Base-by-base conservation (phyloP, 2,888 invertebrate genomes). In the Perizoma flavofasciatum region DNA sequence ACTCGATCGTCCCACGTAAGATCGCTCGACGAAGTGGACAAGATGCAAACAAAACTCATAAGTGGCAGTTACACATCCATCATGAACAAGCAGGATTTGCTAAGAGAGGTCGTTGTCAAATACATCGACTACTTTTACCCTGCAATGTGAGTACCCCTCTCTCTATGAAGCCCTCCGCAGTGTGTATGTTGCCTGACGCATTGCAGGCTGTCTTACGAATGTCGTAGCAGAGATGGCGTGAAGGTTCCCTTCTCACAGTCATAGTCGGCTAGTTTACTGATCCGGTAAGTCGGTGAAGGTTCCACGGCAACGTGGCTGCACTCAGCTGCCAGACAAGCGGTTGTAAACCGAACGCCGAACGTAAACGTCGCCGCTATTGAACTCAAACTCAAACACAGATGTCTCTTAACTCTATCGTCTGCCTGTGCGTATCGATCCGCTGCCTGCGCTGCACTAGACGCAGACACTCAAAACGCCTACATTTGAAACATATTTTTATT, bases 51-150 rank as follows among this genome's bases (percentile, higher is more conserved):
- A 70, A 93, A 92, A 84, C 85, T 89, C 75, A 93, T 94, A 89
- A 93, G 92, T 85, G 92, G 93, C 75, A 93, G 93, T 89, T 94
- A 94, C 89, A 92, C 94, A 77, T 93, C 94, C 85, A 94, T 93
- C 83, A 94, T 94, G 90, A 93, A 92, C 86, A 93, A 93, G 85
- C 94, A 94, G 87, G 95, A 95, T 88, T 93, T 94, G 72, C 93
- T 95, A 68, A 90, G 95, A 76, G 94, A 95, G 86, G 94, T 95
- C 70, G 94, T 95, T 79, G 94, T 94, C 88, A 95, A 95, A 85
- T 95, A 95, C 87, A 94, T 95, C 77, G 95, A 95, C 90, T 94
- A 95, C 86, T 95, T 95, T 89, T 93, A 94, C 79, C 95, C 95
- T 74, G 93, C 95, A 75, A 93, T 94, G 95, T 95, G 83, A 95